Evolutionary conservation across 2,888 invertebrate genomes (phyloP).

Genomic region (Congeria kusceri): DNA sequence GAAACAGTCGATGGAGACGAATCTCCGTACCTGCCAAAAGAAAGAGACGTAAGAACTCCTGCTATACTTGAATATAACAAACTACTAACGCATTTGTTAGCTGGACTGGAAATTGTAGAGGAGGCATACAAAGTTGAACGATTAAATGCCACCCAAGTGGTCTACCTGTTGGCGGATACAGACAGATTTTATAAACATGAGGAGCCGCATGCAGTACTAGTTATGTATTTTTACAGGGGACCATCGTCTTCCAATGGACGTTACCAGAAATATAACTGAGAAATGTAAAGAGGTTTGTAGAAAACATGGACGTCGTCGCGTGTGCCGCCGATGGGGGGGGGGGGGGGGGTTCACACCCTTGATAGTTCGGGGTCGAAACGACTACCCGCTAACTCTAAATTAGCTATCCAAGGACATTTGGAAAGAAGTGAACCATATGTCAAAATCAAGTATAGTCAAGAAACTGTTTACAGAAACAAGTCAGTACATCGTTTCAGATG

Average conservation of each 20-base stretch:
- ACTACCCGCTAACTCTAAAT: too few species aligned
- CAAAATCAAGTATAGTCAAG: too few species aligned
- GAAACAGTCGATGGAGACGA: background rate
- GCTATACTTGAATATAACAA: background rate
- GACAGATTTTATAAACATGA: background rate
- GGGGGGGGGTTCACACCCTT: too few species aligned
- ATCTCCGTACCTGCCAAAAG: background rate
- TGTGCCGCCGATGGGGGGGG: too few species aligned
- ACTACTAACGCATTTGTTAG: background rate
- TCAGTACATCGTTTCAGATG: too few species aligned
- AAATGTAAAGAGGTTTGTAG: too few species aligned
- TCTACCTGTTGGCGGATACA: background rate
- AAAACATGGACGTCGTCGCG: too few species aligned
- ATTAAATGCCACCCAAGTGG: background rate
- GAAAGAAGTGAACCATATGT: too few species aligned
- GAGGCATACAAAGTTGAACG: background rate
- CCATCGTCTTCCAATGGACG: background rate
- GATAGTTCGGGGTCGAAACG: too few species aligned
- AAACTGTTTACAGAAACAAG: too few species aligned
- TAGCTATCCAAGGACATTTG: too few species aligned
- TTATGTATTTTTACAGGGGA: background rate
- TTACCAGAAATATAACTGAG: background rate
- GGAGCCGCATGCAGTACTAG: background rate
- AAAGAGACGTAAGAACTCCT: background rate
- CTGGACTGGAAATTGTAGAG: background rate